Evolutionary conservation across 2,113 vertebrate species (phyloP).

Genomic region (Hemiscyllium ocellatum): DNA sequence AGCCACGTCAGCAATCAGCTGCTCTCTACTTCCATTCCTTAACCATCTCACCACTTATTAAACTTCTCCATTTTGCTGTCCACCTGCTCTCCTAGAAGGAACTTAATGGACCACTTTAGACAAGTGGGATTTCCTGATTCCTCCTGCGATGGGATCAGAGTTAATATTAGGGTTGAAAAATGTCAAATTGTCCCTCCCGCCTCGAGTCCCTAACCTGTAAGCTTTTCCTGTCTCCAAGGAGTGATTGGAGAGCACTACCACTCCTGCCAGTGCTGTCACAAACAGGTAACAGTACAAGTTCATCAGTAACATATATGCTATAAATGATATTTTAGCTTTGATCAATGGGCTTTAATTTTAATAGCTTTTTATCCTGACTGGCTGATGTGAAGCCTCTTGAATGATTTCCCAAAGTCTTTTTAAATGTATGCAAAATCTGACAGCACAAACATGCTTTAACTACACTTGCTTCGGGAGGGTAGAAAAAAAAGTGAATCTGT

Average conservation of each 20-base stretch:
- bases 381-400: not conserved
- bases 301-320: not conserved
- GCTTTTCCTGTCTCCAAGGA: not conserved
- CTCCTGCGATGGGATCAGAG: not conserved
- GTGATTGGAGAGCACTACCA: not conserved
- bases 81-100: too few species aligned
- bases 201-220: too few species aligned
- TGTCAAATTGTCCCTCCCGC: too few species aligned
- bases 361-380: not conserved
- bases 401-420: not conserved
- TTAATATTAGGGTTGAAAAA: too few species aligned
- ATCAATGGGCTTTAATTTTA: not conserved
- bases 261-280: too few species aligned
- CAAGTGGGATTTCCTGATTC: not conserved
- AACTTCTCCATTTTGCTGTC: too few species aligned
- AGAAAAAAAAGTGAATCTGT: not conserved
- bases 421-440: not conserved
- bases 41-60: not conserved
- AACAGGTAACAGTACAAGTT: not conserved
- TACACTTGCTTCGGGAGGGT: not conserved
- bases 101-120: not conserved
- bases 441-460: not conserved
- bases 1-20: not conserved
- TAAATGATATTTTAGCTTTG: not conserved
- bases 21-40: not conserved